phyloP scores from a whole-genome alignment of 2,797 vertebrate genomes.

The Clarias laeviceps region DNA sequence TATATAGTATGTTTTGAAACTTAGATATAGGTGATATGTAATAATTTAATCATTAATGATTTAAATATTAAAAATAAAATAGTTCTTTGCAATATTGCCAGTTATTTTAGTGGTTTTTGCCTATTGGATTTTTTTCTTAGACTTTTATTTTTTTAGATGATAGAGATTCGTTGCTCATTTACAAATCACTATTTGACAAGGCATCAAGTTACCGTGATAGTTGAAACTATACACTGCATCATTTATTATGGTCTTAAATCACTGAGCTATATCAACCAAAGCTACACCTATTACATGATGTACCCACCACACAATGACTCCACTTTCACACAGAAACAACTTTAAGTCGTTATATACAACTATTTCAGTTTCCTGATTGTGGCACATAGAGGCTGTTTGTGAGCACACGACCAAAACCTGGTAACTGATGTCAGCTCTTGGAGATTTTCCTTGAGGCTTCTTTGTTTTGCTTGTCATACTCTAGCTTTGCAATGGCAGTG shows the following conservation, averaged over 20 bases:
- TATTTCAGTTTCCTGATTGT: neutral
- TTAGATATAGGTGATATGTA: neutral
- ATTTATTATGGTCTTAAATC: neutral
- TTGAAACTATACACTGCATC: neutral
- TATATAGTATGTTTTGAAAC: no score
- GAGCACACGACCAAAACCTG: conserved; percentile 11
- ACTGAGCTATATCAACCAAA: neutral
- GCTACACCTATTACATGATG: neutral
- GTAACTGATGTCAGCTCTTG: conserved; percentile 46
- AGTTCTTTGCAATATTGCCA: neutral
- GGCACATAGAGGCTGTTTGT: conserved; percentile 8
- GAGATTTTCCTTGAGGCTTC: conserved; percentile 25
- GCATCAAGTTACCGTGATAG: neutral
- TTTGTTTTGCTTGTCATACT: conserved; percentile 32
- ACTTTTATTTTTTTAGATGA: neutral
- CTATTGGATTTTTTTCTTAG: neutral
- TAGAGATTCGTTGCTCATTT: neutral
- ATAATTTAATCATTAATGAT: neutral
- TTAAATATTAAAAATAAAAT: neutral
- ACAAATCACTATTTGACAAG: neutral
- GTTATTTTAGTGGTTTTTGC: neutral
- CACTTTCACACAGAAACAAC: conserved; percentile 3
- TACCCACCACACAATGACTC: neutral
- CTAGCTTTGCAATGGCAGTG: conserved; percentile 28
- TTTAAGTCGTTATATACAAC: neutral